Conservation (phyloP, 2,113 vertebrate genomes). For the Nannobrachium achirus region DNA sequence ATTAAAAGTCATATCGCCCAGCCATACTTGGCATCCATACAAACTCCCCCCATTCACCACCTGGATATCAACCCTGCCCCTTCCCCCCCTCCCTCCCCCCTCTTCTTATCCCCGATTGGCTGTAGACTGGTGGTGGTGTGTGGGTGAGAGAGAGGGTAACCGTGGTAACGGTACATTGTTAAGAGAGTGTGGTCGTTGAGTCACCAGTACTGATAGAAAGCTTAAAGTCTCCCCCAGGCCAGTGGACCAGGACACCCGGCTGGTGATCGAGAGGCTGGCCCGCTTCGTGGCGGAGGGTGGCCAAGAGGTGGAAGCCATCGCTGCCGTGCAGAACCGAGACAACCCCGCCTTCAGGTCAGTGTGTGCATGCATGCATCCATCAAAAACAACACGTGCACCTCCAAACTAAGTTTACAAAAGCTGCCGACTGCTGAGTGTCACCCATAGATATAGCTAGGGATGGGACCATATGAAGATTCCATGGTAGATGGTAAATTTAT, state of each 20-base stretch:
- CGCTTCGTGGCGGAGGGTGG: constrained; percentile 92
- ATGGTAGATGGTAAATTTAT: too few species aligned
- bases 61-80: too few species aligned
- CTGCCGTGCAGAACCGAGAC: constrained; percentile 88
- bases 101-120: constrained; percentile 83
- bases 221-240: constrained; percentile 97
- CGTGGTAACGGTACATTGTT: constrained; percentile 86
- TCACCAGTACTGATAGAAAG: constrained; percentile 94
- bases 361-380: too few species aligned
- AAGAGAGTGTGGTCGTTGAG: constrained; percentile 87
- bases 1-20: too few species aligned
- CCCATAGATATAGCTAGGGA: too few species aligned
- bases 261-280: constrained; percentile 91
- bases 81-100: constrained; percentile 79
- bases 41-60: constrained; percentile 65
- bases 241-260: constrained; percentile 92
- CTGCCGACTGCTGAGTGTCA: too few species aligned
- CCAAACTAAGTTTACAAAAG: too few species aligned
- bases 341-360: constrained; percentile 90
- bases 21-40: too few species aligned
- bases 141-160: too few species aligned
- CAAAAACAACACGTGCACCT: too few species aligned
- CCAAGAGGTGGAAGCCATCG: constrained; percentile 91
- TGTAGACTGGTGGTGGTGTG: constrained; percentile 85
- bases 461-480: too few species aligned